Evolutionary conservation across 2,113 vertebrate genomes (phyloP).

Genomic region (Erinaceus europaeus): DNA sequence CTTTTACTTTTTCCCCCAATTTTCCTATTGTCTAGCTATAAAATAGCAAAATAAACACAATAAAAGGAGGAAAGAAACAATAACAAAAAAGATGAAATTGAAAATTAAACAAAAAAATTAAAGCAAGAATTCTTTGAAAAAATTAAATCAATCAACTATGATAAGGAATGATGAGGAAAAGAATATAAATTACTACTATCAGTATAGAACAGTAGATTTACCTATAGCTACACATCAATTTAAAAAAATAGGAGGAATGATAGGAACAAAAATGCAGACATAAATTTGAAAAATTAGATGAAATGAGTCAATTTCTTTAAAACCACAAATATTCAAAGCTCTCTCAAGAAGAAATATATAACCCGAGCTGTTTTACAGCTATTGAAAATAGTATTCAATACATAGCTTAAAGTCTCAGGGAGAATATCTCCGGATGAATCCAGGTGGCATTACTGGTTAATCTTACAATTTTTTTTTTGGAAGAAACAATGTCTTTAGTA

Average conservation of each 20-base stretch:
- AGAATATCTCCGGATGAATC: not conserved
- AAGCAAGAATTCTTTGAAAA: not conserved
- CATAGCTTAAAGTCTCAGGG: not conserved
- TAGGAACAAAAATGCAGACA: not conserved
- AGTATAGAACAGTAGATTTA: no score
- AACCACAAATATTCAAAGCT: not conserved
- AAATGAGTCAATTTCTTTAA: not conserved
- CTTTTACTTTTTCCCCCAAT: not conserved
- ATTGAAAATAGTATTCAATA: not conserved
- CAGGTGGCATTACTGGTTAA: not conserved
- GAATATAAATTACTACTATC: no score
- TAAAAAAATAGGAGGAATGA: not conserved
- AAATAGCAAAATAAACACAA: not conserved
- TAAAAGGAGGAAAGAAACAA: not conserved
- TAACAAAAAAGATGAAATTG: not conserved
- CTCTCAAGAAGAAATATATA: not conserved
- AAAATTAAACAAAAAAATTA: not conserved
- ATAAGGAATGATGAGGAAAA: no score
- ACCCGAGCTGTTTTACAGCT: not conserved
- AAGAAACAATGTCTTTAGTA: not conserved
- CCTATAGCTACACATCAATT: no score
- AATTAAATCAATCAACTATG: no score
- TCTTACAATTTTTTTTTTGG: not conserved
- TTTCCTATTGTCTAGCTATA: not conserved
- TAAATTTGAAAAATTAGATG: not conserved